Percentiles rank a stretch among this genome's conserved stretches.
phyloP scores from a whole-genome alignment of 2,888 invertebrate genomes.

The Agrotis puta region DNA sequence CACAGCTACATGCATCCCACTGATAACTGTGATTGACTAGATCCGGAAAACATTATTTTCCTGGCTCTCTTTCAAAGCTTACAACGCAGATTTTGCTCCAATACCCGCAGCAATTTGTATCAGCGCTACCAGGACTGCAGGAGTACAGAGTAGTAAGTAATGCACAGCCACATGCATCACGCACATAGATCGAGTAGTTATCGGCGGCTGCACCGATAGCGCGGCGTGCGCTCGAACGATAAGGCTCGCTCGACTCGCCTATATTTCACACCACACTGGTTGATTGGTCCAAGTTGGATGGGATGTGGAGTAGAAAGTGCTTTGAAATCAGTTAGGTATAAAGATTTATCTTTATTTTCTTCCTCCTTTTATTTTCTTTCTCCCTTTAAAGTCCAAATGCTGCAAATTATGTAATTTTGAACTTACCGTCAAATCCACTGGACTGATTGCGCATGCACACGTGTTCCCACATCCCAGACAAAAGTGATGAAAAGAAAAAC shows the following conservation, averaged over 20 bases:
- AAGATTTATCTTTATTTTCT: neutral
- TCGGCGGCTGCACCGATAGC: conserved; percentile 69
- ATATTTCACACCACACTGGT: conserved; percentile 65
- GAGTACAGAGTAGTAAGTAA: conserved; percentile 47
- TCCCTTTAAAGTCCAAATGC: no score
- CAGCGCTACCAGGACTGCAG: conserved; percentile 33
- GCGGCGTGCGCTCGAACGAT: conserved; percentile 75
- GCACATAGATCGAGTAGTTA: conserved; percentile 65
- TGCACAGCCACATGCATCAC: conserved; percentile 60
- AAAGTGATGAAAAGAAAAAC: no score
- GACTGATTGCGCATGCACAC: no score
- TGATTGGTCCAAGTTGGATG: conserved; percentile 49
- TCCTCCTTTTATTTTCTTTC: no score
- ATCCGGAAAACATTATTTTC: neutral
- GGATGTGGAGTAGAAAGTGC: neutral
- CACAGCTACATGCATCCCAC: conserved; percentile 57
- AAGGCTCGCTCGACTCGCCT: conserved; percentile 68
- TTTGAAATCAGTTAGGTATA: neutral
- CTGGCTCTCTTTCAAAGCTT: conserved; percentile 8
- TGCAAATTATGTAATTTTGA: no score
- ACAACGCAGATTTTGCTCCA: conserved; percentile 7
- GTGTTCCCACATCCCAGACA: no score
- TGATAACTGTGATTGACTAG: neutral
- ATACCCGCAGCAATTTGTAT: conserved; percentile 45
- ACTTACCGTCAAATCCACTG: no score